Percentiles rank a stretch among this genome's conserved stretches.
Conservation (phyloP, 2,888 invertebrate genomes). For the Nebria salina region DNA sequence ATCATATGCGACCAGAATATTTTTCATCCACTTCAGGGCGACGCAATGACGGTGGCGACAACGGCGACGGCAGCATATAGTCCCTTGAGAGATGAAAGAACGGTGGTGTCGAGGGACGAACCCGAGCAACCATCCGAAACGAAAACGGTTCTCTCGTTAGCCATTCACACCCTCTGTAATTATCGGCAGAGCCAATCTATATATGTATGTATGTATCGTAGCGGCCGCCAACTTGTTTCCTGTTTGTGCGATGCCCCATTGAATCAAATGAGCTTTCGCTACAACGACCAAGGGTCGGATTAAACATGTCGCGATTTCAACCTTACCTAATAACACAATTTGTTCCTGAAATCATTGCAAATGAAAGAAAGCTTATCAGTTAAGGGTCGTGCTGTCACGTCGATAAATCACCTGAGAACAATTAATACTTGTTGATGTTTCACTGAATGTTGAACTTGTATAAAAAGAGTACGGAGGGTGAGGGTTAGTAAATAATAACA, state of each 20-base stretch:
- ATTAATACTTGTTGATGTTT: too few species aligned
- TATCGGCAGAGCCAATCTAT: not conserved
- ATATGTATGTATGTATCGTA: not conserved
- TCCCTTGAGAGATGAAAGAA: not conserved
- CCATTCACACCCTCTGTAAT: not conserved
- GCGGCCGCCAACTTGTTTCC: not conserved
- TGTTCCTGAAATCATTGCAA: too few species aligned
- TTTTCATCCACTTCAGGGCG: not conserved
- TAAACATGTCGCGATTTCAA: not conserved
- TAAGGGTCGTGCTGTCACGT: too few species aligned
- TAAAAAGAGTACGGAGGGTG: too few species aligned
- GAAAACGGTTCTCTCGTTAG: not conserved
- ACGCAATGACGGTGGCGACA: not conserved
- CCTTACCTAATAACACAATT: too few species aligned
- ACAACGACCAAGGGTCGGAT: not conserved
- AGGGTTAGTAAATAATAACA: too few species aligned
- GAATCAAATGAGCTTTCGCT: not conserved
- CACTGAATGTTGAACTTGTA: too few species aligned
- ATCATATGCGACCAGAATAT: not conserved
- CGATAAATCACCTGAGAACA: too few species aligned
- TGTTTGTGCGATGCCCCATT: not conserved
- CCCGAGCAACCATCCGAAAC: not conserved
- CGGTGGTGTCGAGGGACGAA: not conserved
- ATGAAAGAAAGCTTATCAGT: too few species aligned
- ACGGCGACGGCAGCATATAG: not conserved